phyloP scores from a whole-genome alignment of 2,797 vertebrate species.

The Adrianichthys oophorus region DNA sequence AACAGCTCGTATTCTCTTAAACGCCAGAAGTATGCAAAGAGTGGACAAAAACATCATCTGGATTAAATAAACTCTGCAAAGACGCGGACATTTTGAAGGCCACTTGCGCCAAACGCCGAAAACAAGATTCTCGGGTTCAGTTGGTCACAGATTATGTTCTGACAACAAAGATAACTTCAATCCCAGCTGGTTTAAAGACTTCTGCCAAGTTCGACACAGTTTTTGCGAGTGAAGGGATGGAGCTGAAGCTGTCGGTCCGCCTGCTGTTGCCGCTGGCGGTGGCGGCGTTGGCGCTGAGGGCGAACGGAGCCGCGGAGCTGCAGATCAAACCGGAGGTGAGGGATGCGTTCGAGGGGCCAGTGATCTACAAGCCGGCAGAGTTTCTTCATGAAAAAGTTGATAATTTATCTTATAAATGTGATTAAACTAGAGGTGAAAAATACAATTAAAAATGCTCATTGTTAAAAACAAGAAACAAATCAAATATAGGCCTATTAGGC shows the following conservation, averaged over 20 bases:
- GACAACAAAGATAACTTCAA: conserved; percentile 42
- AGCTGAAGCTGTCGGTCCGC: conserved; percentile 47
- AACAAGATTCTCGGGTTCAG: too few relatives aligned
- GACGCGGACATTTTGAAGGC: neutral
- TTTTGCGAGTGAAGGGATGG: conserved; percentile 60
- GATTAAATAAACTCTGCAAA: conserved; percentile 15
- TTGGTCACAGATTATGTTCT: conserved; percentile 62
- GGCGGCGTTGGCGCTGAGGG: conserved; percentile 62
- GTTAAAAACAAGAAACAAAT: too few relatives aligned
- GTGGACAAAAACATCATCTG: conserved; percentile 15
- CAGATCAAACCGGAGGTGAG: conserved; percentile 78
- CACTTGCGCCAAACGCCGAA: conserved; percentile 1
- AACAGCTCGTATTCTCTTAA: conserved; percentile 10
- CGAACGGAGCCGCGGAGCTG: conserved; percentile 57
- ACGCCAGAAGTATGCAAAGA: conserved; percentile 43
- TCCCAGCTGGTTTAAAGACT: conserved; percentile 10
- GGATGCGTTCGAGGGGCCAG: too few relatives aligned
- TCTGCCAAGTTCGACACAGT: conserved; percentile 1
- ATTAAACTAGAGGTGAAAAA: too few relatives aligned
- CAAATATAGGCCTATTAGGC: neutral
- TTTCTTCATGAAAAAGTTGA: neutral
- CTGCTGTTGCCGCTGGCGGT: conserved; percentile 69
- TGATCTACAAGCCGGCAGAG: neutral
- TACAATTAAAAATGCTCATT: neutral
- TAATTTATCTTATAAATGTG: too few relatives aligned